Evolutionary conservation across 2,888 invertebrate species (phyloP), one percentile per base, ranked within the genome.

Genomic region (Malthinus flaveolus): DNA sequence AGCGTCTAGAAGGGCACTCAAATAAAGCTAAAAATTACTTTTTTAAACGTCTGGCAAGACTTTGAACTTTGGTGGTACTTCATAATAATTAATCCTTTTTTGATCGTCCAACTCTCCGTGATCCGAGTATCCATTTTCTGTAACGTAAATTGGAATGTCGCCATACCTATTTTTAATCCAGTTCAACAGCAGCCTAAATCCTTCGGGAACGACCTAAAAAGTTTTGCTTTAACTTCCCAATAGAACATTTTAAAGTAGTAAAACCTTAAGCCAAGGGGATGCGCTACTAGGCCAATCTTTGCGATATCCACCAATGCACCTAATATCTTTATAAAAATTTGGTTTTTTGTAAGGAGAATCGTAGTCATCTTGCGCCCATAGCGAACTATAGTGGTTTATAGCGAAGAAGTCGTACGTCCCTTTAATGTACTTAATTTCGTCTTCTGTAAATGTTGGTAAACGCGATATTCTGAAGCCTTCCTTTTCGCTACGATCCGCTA

Each of bases 381-480:
- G 56, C 56, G 72, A 61, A 1, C 80, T 76, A 70, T 84, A 84
- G 65, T 81, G 78, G 63, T 83, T 83, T 35, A 83, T 61, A 1
- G 81, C 82, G 37, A 82, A 71, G 66, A 80, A 82, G 66, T 85
- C 84, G 7, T 74, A 75, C 12, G 81, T 76, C 4, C 82, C 84
- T 72, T 68, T 71, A 34, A 78, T 68, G 31, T 66, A 65, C n/a
- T 67, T 34, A 5, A 75, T 68, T 75, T 85, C 84, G 47, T 80
- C 79, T 1, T 77, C 69, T 6, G 82, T 82, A 66, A 86, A 85
- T 63, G 77, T 78, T 0, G 85, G 86, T 5, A 86, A 74, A 7
- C 85, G 79, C 1, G 85, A 85, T n/a, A 79, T 71, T 0, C 76
- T 77, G 68, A 82, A 83, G 56, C 84, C 84, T 72, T 86, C 84